A percentile compares a stretch with the other conserved stretches of the same genome.
phyloP scores from a whole-genome alignment of 2,888 invertebrate genomes.

The Pyrgus malvae region DNA sequence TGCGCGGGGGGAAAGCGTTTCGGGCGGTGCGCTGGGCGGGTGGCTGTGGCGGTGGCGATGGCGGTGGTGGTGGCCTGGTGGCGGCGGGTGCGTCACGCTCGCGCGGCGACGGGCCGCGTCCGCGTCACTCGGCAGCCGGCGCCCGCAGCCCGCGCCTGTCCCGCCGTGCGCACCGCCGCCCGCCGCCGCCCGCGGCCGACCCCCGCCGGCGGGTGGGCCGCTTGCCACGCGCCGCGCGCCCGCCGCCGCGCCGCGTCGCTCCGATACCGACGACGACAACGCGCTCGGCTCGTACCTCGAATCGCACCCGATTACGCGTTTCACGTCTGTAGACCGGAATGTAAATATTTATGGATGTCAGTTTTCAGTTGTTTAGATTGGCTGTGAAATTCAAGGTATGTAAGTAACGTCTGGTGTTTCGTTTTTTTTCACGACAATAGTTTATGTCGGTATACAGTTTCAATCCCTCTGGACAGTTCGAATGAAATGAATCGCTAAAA shows the following conservation, averaged over 20 bases:
- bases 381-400: slow-evolving; percentile 81
- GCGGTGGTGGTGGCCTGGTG: slow-evolving; percentile 36
- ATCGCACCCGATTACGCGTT: slow-evolving; percentile 66
- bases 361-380: slow-evolving; percentile 81
- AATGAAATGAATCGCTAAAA: slow-evolving; percentile 44
- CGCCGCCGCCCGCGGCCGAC: slow-evolving; percentile 36
- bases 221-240: slow-evolving; percentile 61
- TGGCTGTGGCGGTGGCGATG: slow-evolving; percentile 32
- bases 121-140: slow-evolving; percentile 43
- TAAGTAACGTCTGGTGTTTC: slow-evolving; percentile 66
- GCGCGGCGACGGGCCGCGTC: slow-evolving; percentile 40
- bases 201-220: slow-evolving; percentile 50
- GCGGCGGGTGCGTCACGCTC: slow-evolving; percentile 39
- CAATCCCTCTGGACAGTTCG: slow-evolving; percentile 41
- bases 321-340: slow-evolving; percentile 70
- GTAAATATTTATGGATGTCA: slow-evolving; percentile 82
- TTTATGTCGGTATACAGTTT: slow-evolving; percentile 45
- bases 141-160: slow-evolving; percentile 45
- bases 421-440: slow-evolving; percentile 65
- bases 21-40: slow-evolving; percentile 37
- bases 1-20: slow-evolving; percentile 44
- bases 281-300: slow-evolving; percentile 52
- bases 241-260: slow-evolving; percentile 52
- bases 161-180: slow-evolving; percentile 35
- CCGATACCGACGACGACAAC: slow-evolving; percentile 42